A percentile compares a stretch with the other conserved stretches of the same genome.
Conservation (phyloP, 1,140 invertebrate genomes). For the Phymorhynchus buccinoides region DNA sequence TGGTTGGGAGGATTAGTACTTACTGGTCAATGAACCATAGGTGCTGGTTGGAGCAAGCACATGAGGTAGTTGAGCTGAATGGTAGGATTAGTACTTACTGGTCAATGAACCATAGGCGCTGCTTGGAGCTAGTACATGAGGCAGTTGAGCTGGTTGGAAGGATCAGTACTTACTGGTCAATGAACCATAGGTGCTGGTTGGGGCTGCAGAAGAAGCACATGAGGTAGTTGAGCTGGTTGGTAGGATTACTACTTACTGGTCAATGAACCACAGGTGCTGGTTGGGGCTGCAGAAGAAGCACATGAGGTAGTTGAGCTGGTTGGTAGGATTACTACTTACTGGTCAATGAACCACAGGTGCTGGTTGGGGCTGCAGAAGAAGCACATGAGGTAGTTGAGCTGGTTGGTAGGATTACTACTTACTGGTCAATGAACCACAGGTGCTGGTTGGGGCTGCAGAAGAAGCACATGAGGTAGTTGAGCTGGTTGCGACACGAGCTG, state of each 20-base stretch:
- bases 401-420: slow-evolving; percentile 62
- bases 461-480: slow-evolving; percentile 75
- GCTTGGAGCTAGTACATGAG: not conserved
- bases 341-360: slow-evolving; percentile 70
- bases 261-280: slow-evolving; percentile 70
- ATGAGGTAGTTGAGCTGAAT: too few relatives aligned
- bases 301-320: slow-evolving; percentile 74
- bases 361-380: slow-evolving; percentile 74
- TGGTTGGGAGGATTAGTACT: too few relatives aligned
- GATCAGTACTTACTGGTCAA: slow-evolving; percentile 61
- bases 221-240: slow-evolving; percentile 72
- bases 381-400: slow-evolving; percentile 74
- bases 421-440: slow-evolving; percentile 70
- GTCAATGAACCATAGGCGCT: too few relatives aligned
- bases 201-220: slow-evolving; percentile 75
- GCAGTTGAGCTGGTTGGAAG: too few relatives aligned
- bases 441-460: slow-evolving; percentile 74
- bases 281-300: slow-evolving; percentile 74
- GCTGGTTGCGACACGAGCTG: slow-evolving; percentile 65
- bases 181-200: slow-evolving; percentile 71
- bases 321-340: slow-evolving; percentile 41
- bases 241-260: slow-evolving; percentile 55
- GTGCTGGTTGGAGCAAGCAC: too few relatives aligned
- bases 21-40: too few relatives aligned
- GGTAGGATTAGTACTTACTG: too few relatives aligned